Percentiles rank a stretch among this genome's conserved stretches.
Conservation (phyloP, 2,888 invertebrate species). For the Hydrotaea diabolus region DNA sequence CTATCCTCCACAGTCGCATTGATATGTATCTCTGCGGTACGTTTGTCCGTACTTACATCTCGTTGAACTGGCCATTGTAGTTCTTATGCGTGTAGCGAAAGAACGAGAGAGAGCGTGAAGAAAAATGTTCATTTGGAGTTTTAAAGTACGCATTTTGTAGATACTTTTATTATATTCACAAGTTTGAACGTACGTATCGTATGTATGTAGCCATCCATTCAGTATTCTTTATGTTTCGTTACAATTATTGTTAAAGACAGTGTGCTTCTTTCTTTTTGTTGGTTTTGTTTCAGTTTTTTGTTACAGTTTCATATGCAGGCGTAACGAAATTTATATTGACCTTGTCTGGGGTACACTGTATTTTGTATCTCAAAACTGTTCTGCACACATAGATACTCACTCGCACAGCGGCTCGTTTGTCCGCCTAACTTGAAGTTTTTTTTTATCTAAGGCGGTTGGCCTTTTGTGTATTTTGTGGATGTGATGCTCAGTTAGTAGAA, state of each 20-base stretch:
- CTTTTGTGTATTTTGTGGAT: background rate
- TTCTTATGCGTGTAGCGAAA: background rate
- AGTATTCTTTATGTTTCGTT: slow-evolving; percentile 22
- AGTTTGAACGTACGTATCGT: background rate
- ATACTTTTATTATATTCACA: background rate
- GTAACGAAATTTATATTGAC: slow-evolving; percentile 63
- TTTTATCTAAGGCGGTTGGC: background rate
- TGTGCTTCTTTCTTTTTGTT: background rate
- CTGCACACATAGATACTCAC: background rate
- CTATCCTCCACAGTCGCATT: slow-evolving; percentile 66
- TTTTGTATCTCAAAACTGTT: slow-evolving; percentile 7
- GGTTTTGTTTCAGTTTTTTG: background rate
- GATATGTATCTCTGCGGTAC: background rate
- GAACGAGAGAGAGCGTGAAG: background rate
- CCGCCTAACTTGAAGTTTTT: background rate
- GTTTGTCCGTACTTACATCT: too few relatives aligned
- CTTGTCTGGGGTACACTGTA: slow-evolving; percentile 34
- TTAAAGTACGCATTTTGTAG: slow-evolving; percentile 22
- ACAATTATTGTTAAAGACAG: slow-evolving; percentile 40
- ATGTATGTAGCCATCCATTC: slow-evolving; percentile 4
- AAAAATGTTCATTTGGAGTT: slow-evolving; percentile 22
- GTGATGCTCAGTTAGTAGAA: background rate
- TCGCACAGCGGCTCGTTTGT: background rate
- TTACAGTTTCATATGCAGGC: slow-evolving; percentile 59
- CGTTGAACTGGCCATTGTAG: slow-evolving; percentile 23